Evolutionary conservation across 2,113 vertebrate genomes (phyloP).

Genomic region (Struthidea cinerea): DNA sequence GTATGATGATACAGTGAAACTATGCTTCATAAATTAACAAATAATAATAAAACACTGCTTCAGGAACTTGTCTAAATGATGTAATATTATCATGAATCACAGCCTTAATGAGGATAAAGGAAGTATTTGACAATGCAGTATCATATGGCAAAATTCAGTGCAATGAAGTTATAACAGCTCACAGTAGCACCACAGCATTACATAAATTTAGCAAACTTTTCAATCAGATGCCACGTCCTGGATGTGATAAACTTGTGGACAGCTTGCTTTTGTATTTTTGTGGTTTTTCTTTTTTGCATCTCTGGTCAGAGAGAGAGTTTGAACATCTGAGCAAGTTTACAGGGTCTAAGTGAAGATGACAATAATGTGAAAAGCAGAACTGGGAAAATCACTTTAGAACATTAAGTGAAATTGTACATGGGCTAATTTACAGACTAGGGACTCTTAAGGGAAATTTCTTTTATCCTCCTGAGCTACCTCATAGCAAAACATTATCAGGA

Average conservation of each 20-base stretch:
- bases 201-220: conserved; percentile 45
- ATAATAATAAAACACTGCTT: conserved; percentile 58
- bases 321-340: neutral
- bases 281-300: neutral
- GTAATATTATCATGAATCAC: conserved; percentile 57
- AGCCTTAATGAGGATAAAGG: conserved; percentile 37
- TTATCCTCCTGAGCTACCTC: neutral
- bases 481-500: conserved; percentile 31
- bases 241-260: neutral
- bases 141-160: conserved; percentile 39
- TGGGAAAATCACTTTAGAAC: conserved; percentile 10
- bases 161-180: conserved; percentile 16
- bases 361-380: neutral
- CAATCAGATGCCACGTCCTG: neutral
- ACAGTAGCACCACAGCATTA: neutral
- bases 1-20: neutral
- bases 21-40: conserved; percentile 59
- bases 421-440: neutral
- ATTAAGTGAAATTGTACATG: neutral
- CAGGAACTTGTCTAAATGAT: conserved; percentile 51
- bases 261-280: neutral
- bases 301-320: neutral
- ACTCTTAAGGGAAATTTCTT: conserved; percentile 17
- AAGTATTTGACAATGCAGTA: conserved; percentile 33
- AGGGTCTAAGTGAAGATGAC: neutral